Evolutionary conservation across 2,113 vertebrate species (phyloP).

Genomic region (Elgaria multicarinata): DNA sequence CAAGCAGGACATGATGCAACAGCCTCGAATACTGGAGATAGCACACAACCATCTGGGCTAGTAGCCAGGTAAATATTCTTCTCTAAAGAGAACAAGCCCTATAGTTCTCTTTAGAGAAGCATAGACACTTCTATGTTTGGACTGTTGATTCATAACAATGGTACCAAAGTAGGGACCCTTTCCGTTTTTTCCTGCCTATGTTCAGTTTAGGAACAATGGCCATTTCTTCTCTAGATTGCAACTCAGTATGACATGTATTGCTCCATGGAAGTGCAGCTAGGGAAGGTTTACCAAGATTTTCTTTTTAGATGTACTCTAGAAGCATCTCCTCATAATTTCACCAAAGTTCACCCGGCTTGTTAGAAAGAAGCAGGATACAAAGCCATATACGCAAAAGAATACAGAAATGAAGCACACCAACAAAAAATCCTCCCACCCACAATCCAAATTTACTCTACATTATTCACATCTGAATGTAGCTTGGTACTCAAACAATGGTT

Average conservation of each 20-base stretch:
- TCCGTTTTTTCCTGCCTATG: background rate
- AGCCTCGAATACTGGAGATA: too few relatives aligned
- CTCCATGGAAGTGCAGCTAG: background rate
- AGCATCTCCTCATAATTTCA: background rate
- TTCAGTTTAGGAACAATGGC: background rate
- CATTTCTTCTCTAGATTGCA: background rate
- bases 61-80: background rate
- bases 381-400: background rate
- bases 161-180: background rate
- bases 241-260: background rate
- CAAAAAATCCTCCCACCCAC: background rate
- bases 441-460: background rate
- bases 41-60: too few relatives aligned
- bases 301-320: background rate
- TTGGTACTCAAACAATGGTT: background rate
- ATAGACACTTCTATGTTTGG: background rate
- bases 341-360: background rate
- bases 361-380: background rate
- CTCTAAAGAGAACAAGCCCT: background rate
- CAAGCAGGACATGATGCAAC: too few relatives aligned
- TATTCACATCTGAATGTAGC: background rate
- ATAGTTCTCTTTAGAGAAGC: background rate
- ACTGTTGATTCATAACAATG: background rate
- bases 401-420: background rate
- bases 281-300: background rate